Evolutionary conservation across 2,113 vertebrate species (phyloP).

Genomic region (Leucoraja erinaceus): DNA sequence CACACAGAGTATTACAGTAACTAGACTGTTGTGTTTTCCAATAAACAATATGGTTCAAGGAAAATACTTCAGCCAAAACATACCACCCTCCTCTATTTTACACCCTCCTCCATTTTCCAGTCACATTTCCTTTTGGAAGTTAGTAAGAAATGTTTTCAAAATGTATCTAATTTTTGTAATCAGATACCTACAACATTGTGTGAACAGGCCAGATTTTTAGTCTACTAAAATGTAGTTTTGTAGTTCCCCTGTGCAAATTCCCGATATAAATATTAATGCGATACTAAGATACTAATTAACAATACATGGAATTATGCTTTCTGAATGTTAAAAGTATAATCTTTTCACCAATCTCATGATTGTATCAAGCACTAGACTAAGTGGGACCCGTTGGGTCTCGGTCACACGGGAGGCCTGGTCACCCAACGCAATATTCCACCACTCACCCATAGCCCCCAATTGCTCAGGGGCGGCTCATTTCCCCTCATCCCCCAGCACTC

Average conservation of each 20-base stretch:
- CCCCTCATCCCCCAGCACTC: too few relatives aligned
- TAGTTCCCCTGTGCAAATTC: too few relatives aligned
- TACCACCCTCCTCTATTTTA: not conserved
- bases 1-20: not conserved
- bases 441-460: too few relatives aligned
- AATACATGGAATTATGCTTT: not conserved
- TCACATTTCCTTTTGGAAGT: not conserved
- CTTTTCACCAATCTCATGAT: not conserved
- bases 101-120: not conserved
- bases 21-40: not conserved
- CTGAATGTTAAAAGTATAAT: not conserved
- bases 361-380: not conserved
- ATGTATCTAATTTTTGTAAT: not conserved
- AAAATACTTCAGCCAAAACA: not conserved
- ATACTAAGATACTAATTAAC: not conserved
- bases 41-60: not conserved
- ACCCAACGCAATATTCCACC: too few relatives aligned
- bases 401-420: too few relatives aligned
- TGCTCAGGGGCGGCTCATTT: too few relatives aligned
- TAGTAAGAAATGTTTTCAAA: not conserved
- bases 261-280: not conserved
- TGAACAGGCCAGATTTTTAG: not conserved
- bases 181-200: not conserved
- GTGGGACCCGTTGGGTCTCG: too few relatives aligned
- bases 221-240: not conserved